Percentiles rank a stretch among this genome's conserved stretches.
phyloP scores from a whole-genome alignment of 2,888 invertebrate genomes.

The Perithous albicinctus region DNA sequence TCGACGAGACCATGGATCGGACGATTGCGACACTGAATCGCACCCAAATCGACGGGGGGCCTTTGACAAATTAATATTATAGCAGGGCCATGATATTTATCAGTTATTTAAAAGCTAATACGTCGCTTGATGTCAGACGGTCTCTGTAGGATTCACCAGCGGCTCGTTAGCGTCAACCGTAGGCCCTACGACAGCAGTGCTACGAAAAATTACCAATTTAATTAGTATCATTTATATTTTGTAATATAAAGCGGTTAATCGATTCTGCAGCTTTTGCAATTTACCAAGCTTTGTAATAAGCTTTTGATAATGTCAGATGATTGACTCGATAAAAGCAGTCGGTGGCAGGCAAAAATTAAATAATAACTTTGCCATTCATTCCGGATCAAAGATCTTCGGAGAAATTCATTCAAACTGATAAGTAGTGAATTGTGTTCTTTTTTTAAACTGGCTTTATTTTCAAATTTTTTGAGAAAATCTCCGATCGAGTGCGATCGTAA shows the following conservation, averaged over 20 bases:
- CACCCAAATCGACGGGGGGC: slow-evolving; percentile 34
- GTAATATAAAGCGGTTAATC: background rate
- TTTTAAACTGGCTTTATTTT: too few relatives aligned
- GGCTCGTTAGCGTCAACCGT: slow-evolving; percentile 81
- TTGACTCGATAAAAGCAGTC: too few relatives aligned
- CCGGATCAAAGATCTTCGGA: too few relatives aligned
- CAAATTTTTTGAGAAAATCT: too few relatives aligned
- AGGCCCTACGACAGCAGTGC: slow-evolving; percentile 83
- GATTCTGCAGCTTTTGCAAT: background rate
- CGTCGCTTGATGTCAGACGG: slow-evolving; percentile 72
- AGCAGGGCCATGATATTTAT: slow-evolving; percentile 38
- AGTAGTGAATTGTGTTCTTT: too few relatives aligned
- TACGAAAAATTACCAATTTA: slow-evolving; percentile 74
- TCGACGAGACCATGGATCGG: slow-evolving; percentile 24
- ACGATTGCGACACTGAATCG: background rate
- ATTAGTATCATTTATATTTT: slow-evolving; percentile 53
- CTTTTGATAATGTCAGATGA: too few relatives aligned
- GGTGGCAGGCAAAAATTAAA: too few relatives aligned
- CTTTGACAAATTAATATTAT: slow-evolving; percentile 55
- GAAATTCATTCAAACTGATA: too few relatives aligned
- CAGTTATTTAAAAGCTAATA: slow-evolving; percentile 54
- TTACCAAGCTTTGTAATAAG: too few relatives aligned
- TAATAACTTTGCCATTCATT: too few relatives aligned
- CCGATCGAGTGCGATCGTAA: too few relatives aligned
- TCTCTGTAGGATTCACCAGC: slow-evolving; percentile 78